These are phyloP conservation scores for Antennarius maculatus DNA, from an alignment of 2,797 vertebrate species.

Conservation along the genomic window DNA sequence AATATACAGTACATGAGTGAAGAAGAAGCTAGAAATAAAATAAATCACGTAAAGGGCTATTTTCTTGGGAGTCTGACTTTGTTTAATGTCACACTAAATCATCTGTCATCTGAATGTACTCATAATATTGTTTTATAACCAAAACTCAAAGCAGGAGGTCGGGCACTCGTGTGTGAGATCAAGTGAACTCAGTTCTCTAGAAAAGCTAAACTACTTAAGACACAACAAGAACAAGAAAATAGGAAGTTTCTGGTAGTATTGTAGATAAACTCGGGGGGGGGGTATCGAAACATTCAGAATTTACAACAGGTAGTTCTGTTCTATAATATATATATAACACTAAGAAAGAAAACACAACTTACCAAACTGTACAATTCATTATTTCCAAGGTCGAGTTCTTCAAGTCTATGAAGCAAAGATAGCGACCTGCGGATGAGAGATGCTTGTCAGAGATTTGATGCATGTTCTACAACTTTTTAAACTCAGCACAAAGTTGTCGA, in stretches of 20 bases:
- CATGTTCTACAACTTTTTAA: not conserved
- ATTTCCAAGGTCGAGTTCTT: slow-evolving; percentile 98
- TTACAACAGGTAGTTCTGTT: not conserved
- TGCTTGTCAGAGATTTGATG: not conserved
- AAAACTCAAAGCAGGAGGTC: slow-evolving; percentile 62
- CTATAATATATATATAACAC: not conserved
- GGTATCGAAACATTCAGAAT: no score
- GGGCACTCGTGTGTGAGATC: slow-evolving; percentile 55
- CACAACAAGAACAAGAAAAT: slow-evolving; percentile 45
- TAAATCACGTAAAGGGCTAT: not conserved
- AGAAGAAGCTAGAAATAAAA: not conserved
- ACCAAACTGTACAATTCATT: slow-evolving; percentile 97
- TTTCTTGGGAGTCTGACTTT: slow-evolving; percentile 27
- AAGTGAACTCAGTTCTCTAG: slow-evolving; percentile 62
- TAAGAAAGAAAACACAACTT: slow-evolving; percentile 56
- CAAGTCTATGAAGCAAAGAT: slow-evolving; percentile 90
- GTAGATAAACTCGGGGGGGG: no score
- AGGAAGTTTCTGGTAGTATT: slow-evolving; percentile 1
- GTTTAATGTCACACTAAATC: slow-evolving; percentile 39
- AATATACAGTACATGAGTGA: not conserved
- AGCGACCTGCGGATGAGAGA: slow-evolving; percentile 85
- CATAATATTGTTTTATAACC: slow-evolving; percentile 62
- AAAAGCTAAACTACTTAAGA: slow-evolving; percentile 60
- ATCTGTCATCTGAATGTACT: slow-evolving; percentile 37
- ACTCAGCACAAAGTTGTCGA: not conserved